phyloP scores from a whole-genome alignment of 2,888 invertebrate genomes.

The Eulithis prunata region DNA sequence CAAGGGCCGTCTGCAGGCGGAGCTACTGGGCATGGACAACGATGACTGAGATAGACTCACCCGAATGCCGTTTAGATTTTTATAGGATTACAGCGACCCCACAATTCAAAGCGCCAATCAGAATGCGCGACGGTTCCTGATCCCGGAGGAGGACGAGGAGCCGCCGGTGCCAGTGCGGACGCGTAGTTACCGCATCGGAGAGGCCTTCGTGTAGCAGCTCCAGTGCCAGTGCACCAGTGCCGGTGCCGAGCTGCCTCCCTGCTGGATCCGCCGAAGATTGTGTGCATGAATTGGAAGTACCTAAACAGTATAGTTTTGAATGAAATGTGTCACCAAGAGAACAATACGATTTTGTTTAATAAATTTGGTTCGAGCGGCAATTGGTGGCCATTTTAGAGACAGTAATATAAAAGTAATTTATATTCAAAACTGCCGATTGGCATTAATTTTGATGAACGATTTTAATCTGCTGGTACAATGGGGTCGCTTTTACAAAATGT shows the following conservation, averaged over 20 bases:
- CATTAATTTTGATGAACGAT: constrained; percentile 17
- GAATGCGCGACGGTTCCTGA: constrained; percentile 21
- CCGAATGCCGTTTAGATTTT: constrained; percentile 39
- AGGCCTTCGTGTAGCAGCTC: constrained; percentile 36
- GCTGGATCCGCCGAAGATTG: constrained; percentile 19
- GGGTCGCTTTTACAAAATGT: constrained; percentile 29
- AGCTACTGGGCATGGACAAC: constrained; percentile 93
- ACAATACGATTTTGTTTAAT: constrained; percentile 30
- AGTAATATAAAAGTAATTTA: constrained; percentile 10
- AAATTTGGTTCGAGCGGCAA: constrained; percentile 31
- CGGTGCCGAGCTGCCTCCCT: neutral
- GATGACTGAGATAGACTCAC: constrained; percentile 86
- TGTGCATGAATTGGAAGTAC: constrained; percentile 37
- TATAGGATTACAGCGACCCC: constrained; percentile 43
- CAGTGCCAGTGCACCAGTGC: no score
- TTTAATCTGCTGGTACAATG: constrained; percentile 28
- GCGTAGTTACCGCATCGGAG: constrained; percentile 34
- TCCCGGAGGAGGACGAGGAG: constrained; percentile 25
- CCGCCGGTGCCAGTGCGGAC: constrained; percentile 11
- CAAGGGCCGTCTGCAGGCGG: constrained; percentile 92
- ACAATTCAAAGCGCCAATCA: constrained; percentile 30
- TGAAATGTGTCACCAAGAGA: constrained; percentile 33
- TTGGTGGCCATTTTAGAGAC: constrained; percentile 29
- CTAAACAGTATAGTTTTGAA: constrained; percentile 22
- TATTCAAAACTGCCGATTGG: constrained; percentile 15